phyloP scores from a whole-genome alignment of 1,140 invertebrate species.

The Tetragnatha versicolor region DNA sequence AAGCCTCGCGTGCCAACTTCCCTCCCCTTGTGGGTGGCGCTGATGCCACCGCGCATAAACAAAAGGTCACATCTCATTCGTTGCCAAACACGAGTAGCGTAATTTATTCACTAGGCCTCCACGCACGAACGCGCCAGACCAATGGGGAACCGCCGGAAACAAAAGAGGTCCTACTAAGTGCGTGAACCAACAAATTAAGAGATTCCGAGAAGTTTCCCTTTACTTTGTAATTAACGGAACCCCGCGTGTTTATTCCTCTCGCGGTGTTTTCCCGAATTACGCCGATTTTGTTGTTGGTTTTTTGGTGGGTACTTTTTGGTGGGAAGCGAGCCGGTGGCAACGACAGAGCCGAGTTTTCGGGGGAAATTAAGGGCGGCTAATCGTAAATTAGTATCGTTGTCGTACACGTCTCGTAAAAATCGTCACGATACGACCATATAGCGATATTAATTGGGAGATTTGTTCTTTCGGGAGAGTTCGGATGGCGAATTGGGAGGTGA shows the following conservation, averaged over 20 bases:
- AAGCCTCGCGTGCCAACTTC: constrained; percentile 41
- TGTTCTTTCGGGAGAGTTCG: too few relatives aligned
- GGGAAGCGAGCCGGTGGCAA: constrained; percentile 16
- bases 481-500: too few relatives aligned
- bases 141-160: constrained; percentile 17
- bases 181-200: constrained; percentile 50
- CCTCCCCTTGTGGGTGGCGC: constrained; percentile 47
- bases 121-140: constrained; percentile 31
- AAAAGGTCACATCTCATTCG: constrained; percentile 53
- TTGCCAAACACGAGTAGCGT: constrained; percentile 51
- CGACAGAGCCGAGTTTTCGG: not conserved
- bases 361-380: not conserved
- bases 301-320: not conserved
- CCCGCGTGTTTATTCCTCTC: constrained; percentile 17
- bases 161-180: constrained; percentile 16
- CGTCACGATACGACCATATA: too few relatives aligned
- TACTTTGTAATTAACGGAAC: constrained; percentile 40
- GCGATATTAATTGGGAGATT: too few relatives aligned
- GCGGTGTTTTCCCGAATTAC: not conserved
- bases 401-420: constrained; percentile 35
- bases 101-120: constrained; percentile 51
- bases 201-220: constrained; percentile 22
- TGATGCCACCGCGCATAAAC: constrained; percentile 51
- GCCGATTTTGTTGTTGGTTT: constrained; percentile 24
- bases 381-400: constrained; percentile 25